phyloP scores from a whole-genome alignment of 2,113 vertebrate genomes.

The Neogobius melanostomus region DNA sequence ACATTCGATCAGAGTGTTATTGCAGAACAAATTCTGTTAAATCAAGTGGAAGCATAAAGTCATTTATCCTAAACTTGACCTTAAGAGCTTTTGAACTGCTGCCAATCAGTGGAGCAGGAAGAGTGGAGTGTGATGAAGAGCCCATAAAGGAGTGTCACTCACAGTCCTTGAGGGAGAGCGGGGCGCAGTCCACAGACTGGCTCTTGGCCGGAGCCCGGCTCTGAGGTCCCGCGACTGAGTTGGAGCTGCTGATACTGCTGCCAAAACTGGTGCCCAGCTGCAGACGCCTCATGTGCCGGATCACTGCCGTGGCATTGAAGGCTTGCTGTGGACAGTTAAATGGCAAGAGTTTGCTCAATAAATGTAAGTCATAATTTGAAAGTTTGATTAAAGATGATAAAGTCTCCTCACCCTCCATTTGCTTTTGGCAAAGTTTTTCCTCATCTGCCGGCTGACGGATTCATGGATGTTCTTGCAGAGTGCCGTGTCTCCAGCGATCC shows the following conservation, averaged over 20 bases:
- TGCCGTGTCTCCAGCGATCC: slow-evolving; percentile 97
- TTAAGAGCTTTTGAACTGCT: slow-evolving; percentile 12
- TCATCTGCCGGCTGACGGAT: slow-evolving; percentile 97
- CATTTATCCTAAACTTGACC: background rate
- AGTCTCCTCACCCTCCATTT: slow-evolving; percentile 94
- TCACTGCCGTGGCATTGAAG: slow-evolving; percentile 94
- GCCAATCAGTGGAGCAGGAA: slow-evolving; percentile 11
- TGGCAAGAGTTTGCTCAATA: background rate
- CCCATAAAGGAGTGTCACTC: slow-evolving; percentile 69
- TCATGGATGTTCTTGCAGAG: slow-evolving; percentile 97
- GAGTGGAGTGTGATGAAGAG: background rate
- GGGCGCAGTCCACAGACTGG: slow-evolving; percentile 81
- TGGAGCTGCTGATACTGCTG: slow-evolving; percentile 74
- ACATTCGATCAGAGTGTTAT: background rate
- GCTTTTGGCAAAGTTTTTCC: slow-evolving; percentile 99
- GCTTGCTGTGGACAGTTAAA: slow-evolving; percentile 85
- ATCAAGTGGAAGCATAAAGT: background rate
- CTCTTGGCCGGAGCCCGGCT: slow-evolving; percentile 78
- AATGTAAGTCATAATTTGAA: background rate
- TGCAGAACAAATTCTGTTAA: background rate
- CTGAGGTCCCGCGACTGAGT: slow-evolving; percentile 74
- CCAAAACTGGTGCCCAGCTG: slow-evolving; percentile 87
- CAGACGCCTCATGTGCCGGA: slow-evolving; percentile 94
- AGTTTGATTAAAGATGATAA: background rate
- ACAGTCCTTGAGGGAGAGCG: slow-evolving; percentile 85